Evolutionary conservation across 2,888 invertebrate species (phyloP).

Genomic region (Ochropleura plecta): DNA sequence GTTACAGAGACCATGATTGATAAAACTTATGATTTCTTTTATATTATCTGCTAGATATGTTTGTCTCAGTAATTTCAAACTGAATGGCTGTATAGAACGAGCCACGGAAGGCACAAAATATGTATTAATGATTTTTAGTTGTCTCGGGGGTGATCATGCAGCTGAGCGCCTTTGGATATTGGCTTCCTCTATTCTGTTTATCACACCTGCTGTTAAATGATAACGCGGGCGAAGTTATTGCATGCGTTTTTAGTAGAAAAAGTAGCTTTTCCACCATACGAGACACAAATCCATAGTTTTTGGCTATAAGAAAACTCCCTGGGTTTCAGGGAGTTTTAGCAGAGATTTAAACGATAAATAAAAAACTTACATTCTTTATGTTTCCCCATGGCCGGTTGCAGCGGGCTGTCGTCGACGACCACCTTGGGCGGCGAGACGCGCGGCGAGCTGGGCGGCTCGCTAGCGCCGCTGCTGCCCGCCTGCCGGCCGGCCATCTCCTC

Average conservation of each 20-base stretch:
- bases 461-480: conserved; percentile 87
- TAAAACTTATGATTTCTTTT: conserved; percentile 23
- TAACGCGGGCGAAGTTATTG: not conserved
- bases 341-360: not conserved
- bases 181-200: not conserved
- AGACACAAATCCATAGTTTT: not conserved
- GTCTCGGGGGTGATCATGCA: not conserved
- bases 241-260: not conserved
- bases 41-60: not conserved
- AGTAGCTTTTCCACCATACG: not conserved
- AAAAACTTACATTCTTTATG: conserved; percentile 98
- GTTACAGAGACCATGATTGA: conserved; percentile 30
- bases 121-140: not conserved
- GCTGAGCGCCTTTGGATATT: not conserved
- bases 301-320: too few relatives aligned
- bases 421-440: conserved; percentile 96
- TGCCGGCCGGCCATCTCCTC: conserved; percentile 89
- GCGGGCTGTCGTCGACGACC: conserved; percentile 98
- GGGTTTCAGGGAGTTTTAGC: too few relatives aligned
- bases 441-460: conserved; percentile 89
- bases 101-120: not conserved
- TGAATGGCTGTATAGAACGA: not conserved
- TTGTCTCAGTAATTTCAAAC: not conserved
- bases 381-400: conserved; percentile 98
- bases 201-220: not conserved